A percentile compares a stretch with the other conserved stretches of the same genome.
phyloP scores from a whole-genome alignment of 1,140 invertebrate genomes.

The Venustaconcha ellipsiformis region DNA sequence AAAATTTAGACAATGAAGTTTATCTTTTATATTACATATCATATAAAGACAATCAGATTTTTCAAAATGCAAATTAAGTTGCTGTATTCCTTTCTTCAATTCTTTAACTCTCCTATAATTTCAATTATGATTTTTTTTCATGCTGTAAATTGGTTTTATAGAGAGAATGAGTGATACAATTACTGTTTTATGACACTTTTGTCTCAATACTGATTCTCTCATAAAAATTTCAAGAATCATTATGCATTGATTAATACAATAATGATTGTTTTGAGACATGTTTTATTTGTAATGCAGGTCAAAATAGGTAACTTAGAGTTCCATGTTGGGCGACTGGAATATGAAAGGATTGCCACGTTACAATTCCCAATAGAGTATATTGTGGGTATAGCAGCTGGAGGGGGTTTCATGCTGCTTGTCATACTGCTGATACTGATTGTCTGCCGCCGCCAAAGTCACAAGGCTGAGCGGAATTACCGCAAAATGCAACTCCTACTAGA shows the following conservation, averaged over 20 bases:
- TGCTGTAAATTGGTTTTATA: no score
- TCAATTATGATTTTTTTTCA: no score
- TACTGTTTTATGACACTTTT: neutral
- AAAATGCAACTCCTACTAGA: conserved; percentile 99
- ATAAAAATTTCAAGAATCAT: neutral
- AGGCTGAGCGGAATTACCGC: conserved; percentile 96
- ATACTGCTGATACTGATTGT: conserved; percentile 88
- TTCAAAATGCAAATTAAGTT: no score
- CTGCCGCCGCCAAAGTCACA: conserved; percentile 89
- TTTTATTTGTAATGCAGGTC: conserved; percentile 52
- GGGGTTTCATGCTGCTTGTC: conserved; percentile 85
- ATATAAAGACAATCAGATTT: no score
- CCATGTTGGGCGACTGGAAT: conserved; percentile 86
- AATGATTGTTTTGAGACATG: neutral
- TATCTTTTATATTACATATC: no score
- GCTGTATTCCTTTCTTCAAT: no score
- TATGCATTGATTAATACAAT: neutral
- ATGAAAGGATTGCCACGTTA: conserved; percentile 87
- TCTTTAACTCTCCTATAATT: no score
- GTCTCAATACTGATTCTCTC: neutral
- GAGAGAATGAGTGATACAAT: neutral
- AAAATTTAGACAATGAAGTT: no score
- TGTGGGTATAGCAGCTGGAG: conserved; percentile 71
- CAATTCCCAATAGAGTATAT: conserved; percentile 76
- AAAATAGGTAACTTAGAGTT: conserved; percentile 90